Evolutionary conservation across 2,797 vertebrate species (phyloP).

Genomic region (Lagorchestes hirsutus): DNA sequence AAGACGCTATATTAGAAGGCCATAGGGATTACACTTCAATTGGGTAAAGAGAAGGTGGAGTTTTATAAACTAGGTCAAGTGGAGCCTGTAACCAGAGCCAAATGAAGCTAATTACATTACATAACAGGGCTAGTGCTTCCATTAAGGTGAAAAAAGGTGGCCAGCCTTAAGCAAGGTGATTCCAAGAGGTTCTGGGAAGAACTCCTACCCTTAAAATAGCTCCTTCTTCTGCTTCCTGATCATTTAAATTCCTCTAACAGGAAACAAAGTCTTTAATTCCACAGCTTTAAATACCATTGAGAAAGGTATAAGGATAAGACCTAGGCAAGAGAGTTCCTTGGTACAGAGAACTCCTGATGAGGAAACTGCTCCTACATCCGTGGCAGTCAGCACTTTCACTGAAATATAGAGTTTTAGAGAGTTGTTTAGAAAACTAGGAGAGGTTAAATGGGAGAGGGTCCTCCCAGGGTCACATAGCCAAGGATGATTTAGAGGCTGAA

Average conservation of each 20-base stretch:
- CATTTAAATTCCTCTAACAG: background rate
- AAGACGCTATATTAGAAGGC: background rate
- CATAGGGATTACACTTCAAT: background rate
- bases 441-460: background rate
- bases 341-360: background rate
- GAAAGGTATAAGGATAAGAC: background rate
- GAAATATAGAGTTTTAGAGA: background rate
- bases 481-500: background rate
- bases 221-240: background rate
- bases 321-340: background rate
- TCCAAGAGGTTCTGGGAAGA: background rate
- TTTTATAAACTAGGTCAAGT: fast-evolving
- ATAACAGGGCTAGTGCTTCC: background rate
- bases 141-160: background rate
- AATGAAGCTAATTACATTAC: background rate
- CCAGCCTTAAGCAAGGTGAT: background rate
- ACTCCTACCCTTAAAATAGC: background rate
- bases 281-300: background rate
- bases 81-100: no score
- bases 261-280: background rate
- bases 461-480: background rate
- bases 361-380: background rate
- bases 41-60: background rate
- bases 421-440: background rate
- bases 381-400: background rate